Evolutionary conservation across 2,888 invertebrate species (phyloP), one percentile per base, ranked within the genome.

Genomic region (Acleris holmiana): DNA sequence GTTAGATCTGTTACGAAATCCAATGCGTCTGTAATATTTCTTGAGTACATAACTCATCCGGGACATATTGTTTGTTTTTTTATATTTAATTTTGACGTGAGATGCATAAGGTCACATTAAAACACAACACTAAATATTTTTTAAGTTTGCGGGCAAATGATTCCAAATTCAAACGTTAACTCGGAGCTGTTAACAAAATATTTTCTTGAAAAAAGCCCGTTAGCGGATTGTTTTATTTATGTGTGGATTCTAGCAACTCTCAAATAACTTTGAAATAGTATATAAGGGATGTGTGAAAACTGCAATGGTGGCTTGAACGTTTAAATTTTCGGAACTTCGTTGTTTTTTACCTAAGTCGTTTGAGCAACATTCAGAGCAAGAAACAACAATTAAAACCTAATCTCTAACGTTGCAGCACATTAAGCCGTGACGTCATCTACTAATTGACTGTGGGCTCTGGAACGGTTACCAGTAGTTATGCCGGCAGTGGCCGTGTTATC

Each of bases 371-470:
- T 18, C 4, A 41, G 19, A n/a, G 19, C 55, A 25, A 35, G 55
- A 54, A 55, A 18, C 35, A 35, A 49, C 29, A 65, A 65, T 66
- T 56, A 66, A 61, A 56, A 61, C 19, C 56, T 56, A 46, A 61
- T 66, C 47, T 47, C 25, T 35, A 41, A 53, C 18, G 7, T 21
- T 46, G 17, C 23, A 55, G 59, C 61, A 56, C 46, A 61, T 65
- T 60, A 65, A 51, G 46, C 19, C 40, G 35, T 66, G 44, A 61
- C 56, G 46, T 61, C 55, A 60, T 50, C 29, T 35, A 23, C 48
- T 64, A 62, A 44, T 53, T 29, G 60, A 61, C 47, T 21, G 53
- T 48, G 49, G 19, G 55, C 18, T 62, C 56, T 57, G 23, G 46
- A 54, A 59, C 18, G 13, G 53, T 51, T 47, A 63, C 51, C 51